Base-by-base conservation (phyloP, 2,113 vertebrate genomes). In the Chionodraco myersi region DNA sequence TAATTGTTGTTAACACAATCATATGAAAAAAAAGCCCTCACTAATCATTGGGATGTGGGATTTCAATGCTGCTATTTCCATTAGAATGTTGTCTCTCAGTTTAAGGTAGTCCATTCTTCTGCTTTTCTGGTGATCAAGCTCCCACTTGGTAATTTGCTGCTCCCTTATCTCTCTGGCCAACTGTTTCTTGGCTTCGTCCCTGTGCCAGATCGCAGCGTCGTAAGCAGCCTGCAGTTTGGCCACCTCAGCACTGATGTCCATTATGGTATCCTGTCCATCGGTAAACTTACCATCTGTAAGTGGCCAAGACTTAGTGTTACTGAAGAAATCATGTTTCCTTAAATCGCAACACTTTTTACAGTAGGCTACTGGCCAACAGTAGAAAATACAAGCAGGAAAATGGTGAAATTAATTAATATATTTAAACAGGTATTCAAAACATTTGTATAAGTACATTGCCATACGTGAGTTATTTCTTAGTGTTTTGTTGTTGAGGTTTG, bases 21-120 rank as follows among this genome's bases (percentile, higher is more conserved):
- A 21, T 15, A n/a, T 12, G 49, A 51, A 8, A 64, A 61, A 60
- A 57, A 58, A 60, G 6, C 0, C 64, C 91, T 86, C 62, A 95
- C 94, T 74, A 3, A 93, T 21, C 82, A 93, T 76, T 11, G 71
- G 83, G 3, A 95, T 7, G 47, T 90, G 80, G 56, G 90, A 81
- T 70, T 79, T 82, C 53, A 94, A 1, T 3, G 21, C 15, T 5
- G 68, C 57, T 61, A 89, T 76, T 16, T 92, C 85, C 5, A 14
- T 41, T 54, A 72, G 72, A 49, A 89, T 12, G 36, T 62, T 77
- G 41, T 88, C 71, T 1, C 23, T 56, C 74, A 71, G 54, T 13
- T 48, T 71, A 51, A 77, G 26, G 3, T 87, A 89, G 11, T 85
- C 47, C 13, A 54, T 68, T 63, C 3, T 71, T 64, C 51, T 86